Evolutionary conservation across 2,113 vertebrate genomes (phyloP), one percentile per base, ranked within the genome.

Genomic region (Chamaetylas fuelleborni): DNA sequence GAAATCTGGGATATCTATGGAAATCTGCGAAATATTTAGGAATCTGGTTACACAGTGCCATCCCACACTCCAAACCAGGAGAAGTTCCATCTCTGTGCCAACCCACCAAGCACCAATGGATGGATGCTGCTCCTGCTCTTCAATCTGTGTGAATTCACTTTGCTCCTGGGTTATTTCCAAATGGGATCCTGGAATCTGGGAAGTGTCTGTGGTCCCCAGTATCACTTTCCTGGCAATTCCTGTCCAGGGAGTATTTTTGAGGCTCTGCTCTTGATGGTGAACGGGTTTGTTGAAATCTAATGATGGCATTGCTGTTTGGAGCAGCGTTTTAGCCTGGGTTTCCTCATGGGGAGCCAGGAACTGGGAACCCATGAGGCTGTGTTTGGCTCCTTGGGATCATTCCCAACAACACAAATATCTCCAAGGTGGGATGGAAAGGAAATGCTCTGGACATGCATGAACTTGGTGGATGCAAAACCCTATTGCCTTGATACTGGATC

Each of bases 401-500:
- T 76, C 50, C 43, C 72, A 82, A n/a, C 36, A 58, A 6, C 26
- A 57, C 13, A 7, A 42, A 69, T 62, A 29, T 81, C 28, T 70
- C 64, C 28, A 18, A 42, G 45, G 80, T 20, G 17, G 66, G 29
- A n/a, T 22, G 53, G 38, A 33, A 58, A 19, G 58, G 45, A 51
- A 51, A 61, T 40, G 12, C 64, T 60, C 48, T 6, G 64, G 54
- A 47, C 9, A 7, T 5, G 17, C 16, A 2, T 0, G 8, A 66
- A 36, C 51, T 23, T 58, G 28, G 8, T 1, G 45, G 73, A 34
- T 36, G 38, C 54, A 53, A 80, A 72, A 34, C 53, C 10, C 36
- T 7, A 0, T 12, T 33, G 18, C 43, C 0, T 0, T 9, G 2
- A 1, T 8, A 8, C 62, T 1, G 0, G 45, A 29, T 65, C 56